Conservation (phyloP, 1,140 invertebrate genomes). For the Cydia strobilella region DNA sequence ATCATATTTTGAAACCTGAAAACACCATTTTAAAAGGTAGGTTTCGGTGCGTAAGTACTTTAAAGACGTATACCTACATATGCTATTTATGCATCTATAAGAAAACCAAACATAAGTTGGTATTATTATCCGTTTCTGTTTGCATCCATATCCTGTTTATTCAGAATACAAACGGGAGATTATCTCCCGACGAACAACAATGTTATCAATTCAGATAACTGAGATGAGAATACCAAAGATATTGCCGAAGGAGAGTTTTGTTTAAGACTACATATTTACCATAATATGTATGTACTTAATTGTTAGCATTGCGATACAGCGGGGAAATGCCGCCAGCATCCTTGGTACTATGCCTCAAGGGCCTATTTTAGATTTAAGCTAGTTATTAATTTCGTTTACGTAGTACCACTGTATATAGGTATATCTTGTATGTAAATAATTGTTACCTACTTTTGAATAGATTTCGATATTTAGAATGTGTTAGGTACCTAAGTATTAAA, state of each 20-base stretch:
- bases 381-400: no score
- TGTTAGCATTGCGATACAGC: no score
- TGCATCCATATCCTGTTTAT: not conserved
- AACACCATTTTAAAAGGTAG: no score
- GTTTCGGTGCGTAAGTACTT: no score
- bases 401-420: no score
- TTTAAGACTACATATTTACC: not conserved
- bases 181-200: not conserved
- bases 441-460: not conserved
- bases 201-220: not conserved
- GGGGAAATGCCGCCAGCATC: no score
- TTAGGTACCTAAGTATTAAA: not conserved
- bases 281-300: not conserved
- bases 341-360: no score
- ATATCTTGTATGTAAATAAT: not conserved
- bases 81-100: not conserved
- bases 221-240: not conserved
- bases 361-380: no score
- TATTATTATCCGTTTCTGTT: constrained; percentile 7
- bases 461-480: not conserved
- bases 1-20: no score
- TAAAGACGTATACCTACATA: not conserved
- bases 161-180: constrained; percentile 13
- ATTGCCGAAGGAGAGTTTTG: not conserved
- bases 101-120: not conserved